phyloP scores from a whole-genome alignment of 2,888 invertebrate genomes.

The Pandemis heparana region DNA sequence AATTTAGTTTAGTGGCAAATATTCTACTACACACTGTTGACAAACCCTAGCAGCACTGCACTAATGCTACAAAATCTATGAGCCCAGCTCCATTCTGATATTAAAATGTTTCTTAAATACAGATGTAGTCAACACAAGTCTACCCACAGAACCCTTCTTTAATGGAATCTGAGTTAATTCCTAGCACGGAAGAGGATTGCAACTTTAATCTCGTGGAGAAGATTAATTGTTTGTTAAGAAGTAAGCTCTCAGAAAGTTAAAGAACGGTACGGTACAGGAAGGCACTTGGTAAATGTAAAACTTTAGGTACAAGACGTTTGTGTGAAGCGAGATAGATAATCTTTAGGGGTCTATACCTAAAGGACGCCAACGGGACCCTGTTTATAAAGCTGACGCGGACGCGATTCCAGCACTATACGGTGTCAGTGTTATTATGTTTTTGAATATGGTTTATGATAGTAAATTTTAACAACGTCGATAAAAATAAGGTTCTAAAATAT shows the following conservation, averaged over 20 bases:
- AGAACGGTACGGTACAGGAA: constrained; percentile 29
- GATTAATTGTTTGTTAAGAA: constrained; percentile 42
- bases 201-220: constrained; percentile 36
- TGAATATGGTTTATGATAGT: no score
- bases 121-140: background rate
- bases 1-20: no score
- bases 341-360: background rate
- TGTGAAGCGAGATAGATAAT: background rate
- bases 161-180: constrained; percentile 34
- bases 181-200: constrained; percentile 19
- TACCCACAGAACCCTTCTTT: constrained; percentile 8
- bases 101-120: no score
- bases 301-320: background rate
- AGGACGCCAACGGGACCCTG: background rate
- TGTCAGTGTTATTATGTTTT: no score
- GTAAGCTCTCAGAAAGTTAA: constrained; percentile 38
- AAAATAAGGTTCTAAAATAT: no score
- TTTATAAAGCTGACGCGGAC: no score
- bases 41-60: no score
- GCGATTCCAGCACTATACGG: no score
- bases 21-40: no score
- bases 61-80: no score
- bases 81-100: no score
- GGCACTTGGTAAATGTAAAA: background rate
- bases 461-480: no score